Base-by-base conservation (phyloP, 2,888 invertebrate species). In the Tipula vernalis region DNA sequence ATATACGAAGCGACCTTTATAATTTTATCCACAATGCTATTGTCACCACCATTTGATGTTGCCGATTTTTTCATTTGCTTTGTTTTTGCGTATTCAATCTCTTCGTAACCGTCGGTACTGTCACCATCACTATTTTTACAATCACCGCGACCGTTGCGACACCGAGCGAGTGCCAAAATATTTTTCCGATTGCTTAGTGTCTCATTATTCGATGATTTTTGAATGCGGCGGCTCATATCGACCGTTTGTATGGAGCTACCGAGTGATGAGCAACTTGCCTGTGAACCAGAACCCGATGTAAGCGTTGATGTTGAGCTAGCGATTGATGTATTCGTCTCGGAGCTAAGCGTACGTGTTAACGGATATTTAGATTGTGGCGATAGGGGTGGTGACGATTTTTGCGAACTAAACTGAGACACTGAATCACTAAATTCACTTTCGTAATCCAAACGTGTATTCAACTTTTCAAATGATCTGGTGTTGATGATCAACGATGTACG, bases 121-220 rank as follows among this genome's bases (percentile, higher is more conserved):
- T 94, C 94, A 89, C 95, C 95, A 87, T 94, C 96, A 84, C 91
- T 93, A 91, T 95, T 95, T 89, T 51, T 86, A 39, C 6, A 36
- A 87, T 94, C 92, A 90, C 96, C 96, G 89, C 95, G 93, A 6
- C 96, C 97, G 90, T 96, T 96, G 89, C 97, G 94, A 90, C 96
- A 96, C 91, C 96, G 95, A 0, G 97, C 96, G 86, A 96, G 97
- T 36, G 97, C 96, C 86, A 97, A 92, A 88, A 97, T 97, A 90
- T 97, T 97, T 91, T 96, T 96, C 86, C 97, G 93, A 90, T 97
- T 97, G 88, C 18, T 86, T 13, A 96, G 95, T 13, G 90, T 88
- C 1, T 96, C 96, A 91, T 96, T 96, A 83, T 96, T 95, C 89
- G 96, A 96, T 0, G 95, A 93, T 91, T 96, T 97, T 86, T 96